Evolutionary conservation across 2,113 vertebrate species (phyloP), one percentile per base, ranked within the genome.

Genomic region (Gasterosteus nipponicus): DNA sequence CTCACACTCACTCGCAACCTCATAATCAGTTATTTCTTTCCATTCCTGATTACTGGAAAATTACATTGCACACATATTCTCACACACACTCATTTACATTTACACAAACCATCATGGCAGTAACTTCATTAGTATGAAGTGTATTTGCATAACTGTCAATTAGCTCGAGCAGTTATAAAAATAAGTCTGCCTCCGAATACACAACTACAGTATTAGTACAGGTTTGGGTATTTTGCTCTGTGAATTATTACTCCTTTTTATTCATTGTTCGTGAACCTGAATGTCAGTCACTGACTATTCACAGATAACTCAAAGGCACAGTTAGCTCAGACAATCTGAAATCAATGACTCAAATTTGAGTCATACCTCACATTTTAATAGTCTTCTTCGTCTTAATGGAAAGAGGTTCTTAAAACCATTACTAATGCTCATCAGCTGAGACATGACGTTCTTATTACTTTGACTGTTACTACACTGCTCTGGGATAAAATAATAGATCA

Each of bases 101-200:
- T 51, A 12, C 41, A 56, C 47, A 22, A 46, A 57, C 39, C 56
- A 56, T 69, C 26, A 42, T 38, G 5, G 16, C 62, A 42, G 54
- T 53, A 6, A 41, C 58, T 47, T 64, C 63, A 73, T 74, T 54
- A 69, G 59, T 59, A 26, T 68, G 68, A 59, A 2, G 5, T 57
- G 26, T 76, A 72, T 80, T 73, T 76, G 68, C 77, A 79, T 66
- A 78, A 53, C 66, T 83, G 73, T 73, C 73, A 62, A 69, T 85
- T 63, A 65, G 74, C 33, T 42, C 9, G 10, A 77, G 58, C 77
- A 26, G 51, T 49, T 53, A 10, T 4, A 16, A 56, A 49, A 61
- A 57, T 63, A 51, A 62, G 49, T 67, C 54, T 54, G 26, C 56
- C 33, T 46, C 64, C 54, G 35, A 77, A 83, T 66, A n/a, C 47